These are phyloP conservation scores for Hydrozoanthus gracilis DNA, from an alignment of 92 coral and sea anemone species.

Conservation along the genomic window DNA sequence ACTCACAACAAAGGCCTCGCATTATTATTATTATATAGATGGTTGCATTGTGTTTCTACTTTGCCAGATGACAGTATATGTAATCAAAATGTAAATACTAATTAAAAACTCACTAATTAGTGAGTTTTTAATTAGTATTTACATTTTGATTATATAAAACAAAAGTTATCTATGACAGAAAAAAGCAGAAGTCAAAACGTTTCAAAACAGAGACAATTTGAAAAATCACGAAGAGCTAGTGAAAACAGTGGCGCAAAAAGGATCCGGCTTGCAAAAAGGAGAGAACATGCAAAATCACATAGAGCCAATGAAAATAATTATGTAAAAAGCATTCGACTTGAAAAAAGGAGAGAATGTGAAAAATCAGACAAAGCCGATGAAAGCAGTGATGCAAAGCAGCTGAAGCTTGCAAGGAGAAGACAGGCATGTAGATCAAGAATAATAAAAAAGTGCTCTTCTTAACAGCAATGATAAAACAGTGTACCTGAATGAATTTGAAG, in stretches of 20 bases:
- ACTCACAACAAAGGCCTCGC: constrained; percentile 27
- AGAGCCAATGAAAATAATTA: constrained; percentile 22
- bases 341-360: too few species aligned
- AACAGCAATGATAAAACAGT: background rate
- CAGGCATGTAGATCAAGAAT: background rate
- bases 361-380: background rate
- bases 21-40: constrained; percentile 49
- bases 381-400: background rate
- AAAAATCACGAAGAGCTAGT: constrained; percentile 4
- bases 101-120: background rate
- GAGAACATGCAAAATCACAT: background rate
- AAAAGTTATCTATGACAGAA: background rate
- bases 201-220: constrained; percentile 4
- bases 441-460: background rate
- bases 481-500: background rate
- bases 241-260: constrained; percentile 6
- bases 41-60: constrained; percentile 63
- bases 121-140: too few species aligned
- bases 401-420: background rate
- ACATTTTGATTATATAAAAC: too few species aligned
- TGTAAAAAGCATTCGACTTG: background rate
- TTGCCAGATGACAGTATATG: constrained; percentile 36
- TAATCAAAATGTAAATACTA: background rate
- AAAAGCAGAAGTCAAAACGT: background rate
- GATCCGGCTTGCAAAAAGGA: background rate